Evolutionary conservation across 2,888 invertebrate genomes (phyloP).

Genomic region (Hedychridium roseum): DNA sequence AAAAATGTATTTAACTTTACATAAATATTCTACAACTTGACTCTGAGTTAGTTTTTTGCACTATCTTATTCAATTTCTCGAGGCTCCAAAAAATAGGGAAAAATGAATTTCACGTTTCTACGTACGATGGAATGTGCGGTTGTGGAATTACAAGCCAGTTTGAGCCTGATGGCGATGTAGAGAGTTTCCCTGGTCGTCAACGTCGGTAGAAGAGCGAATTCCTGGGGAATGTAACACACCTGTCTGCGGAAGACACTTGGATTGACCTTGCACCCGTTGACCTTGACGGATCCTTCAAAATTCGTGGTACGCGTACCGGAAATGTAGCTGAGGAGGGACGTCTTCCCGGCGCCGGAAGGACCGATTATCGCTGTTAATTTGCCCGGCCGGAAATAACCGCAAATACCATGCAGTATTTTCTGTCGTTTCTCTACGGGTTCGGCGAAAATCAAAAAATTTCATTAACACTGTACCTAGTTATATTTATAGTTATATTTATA

Average conservation of each 20-base stretch:
- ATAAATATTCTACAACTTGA: background rate
- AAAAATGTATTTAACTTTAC: slow-evolving; percentile 1
- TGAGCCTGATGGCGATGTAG: slow-evolving; percentile 68
- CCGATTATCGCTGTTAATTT: slow-evolving; percentile 74
- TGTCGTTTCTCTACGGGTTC: slow-evolving; percentile 46
- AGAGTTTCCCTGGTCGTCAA: slow-evolving; percentile 69
- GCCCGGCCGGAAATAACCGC: slow-evolving; percentile 70
- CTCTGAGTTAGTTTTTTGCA: no score
- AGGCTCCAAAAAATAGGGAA: no score
- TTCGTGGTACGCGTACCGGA: slow-evolving; percentile 71
- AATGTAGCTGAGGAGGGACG: slow-evolving; percentile 77
- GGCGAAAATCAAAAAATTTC: background rate
- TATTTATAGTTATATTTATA: background rate
- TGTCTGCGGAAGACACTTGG: slow-evolving; percentile 75
- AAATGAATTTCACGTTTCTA: no score
- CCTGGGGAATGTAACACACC: slow-evolving; percentile 75
- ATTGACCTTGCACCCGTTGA: slow-evolving; percentile 75
- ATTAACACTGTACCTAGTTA: background rate
- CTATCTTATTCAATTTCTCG: no score
- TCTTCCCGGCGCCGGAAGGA: slow-evolving; percentile 81
- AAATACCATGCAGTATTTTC: slow-evolving; percentile 67
- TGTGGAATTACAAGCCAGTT: slow-evolving; percentile 62
- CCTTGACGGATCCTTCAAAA: slow-evolving; percentile 69
- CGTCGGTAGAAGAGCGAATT: slow-evolving; percentile 66
- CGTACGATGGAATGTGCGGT: no score